phyloP scores from a whole-genome alignment of 2,888 invertebrate genomes.

The Acheta domesticus region DNA sequence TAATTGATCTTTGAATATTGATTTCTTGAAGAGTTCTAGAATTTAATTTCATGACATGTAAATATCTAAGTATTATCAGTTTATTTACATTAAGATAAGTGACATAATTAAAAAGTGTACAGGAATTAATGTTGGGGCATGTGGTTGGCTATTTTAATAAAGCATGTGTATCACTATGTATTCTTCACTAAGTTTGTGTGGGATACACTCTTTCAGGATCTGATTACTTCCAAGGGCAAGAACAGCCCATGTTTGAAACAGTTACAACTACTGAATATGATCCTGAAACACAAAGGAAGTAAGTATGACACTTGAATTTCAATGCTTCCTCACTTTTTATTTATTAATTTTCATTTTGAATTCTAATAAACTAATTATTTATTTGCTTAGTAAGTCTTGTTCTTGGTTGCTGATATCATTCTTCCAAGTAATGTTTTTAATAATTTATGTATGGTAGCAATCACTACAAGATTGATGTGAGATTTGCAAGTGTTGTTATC shows the following conservation, averaged over 20 bases:
- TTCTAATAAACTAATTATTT: constrained; percentile 11
- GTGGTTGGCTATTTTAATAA: not conserved
- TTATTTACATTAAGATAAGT: not conserved
- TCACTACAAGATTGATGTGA: too few species aligned
- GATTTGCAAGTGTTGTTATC: not conserved
- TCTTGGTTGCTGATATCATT: not conserved
- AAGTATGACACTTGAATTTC: constrained; percentile 39
- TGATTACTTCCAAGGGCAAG: constrained; percentile 59
- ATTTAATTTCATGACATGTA: too few species aligned
- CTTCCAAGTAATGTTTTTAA: not conserved
- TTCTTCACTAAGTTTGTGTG: constrained; percentile 36
- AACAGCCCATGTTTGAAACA: constrained; percentile 53
- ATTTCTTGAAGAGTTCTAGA: too few species aligned
- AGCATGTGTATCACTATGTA: constrained; percentile 23
- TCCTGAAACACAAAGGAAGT: constrained; percentile 55
- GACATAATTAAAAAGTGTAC: not conserved
- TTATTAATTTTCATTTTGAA: not conserved
- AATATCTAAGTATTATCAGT: not conserved
- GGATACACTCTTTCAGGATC: constrained; percentile 48
- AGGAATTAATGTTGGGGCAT: constrained; percentile 19
- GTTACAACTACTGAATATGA: constrained; percentile 53
- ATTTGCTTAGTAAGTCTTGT: not conserved
- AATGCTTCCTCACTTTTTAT: not conserved
- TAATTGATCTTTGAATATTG: not conserved
- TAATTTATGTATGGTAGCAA: too few species aligned